Evolutionary conservation across 1,140 invertebrate species (phyloP).

Genomic region (Paraescarpia echinospica): DNA sequence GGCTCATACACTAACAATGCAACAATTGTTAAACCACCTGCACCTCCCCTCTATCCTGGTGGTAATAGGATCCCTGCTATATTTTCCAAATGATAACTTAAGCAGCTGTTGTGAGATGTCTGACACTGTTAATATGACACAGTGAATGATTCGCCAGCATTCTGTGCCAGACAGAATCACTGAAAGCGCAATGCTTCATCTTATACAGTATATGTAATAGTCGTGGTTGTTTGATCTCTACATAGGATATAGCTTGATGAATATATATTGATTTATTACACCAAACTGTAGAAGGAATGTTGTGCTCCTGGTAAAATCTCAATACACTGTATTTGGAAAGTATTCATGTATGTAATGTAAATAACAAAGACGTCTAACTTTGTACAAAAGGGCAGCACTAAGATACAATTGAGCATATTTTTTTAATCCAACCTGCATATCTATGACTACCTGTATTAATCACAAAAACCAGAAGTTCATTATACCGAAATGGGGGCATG

Average conservation of each 20-base stretch:
- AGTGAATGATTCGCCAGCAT: neutral
- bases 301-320: no score
- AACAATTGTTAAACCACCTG: no score
- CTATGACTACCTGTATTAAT: no score
- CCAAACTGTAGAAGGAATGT: neutral
- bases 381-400: neutral
- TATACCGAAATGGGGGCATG: no score
- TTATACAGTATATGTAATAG: neutral
- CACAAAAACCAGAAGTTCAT: no score
- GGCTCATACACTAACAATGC: no score
- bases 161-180: neutral
- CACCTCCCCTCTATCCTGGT: no score
- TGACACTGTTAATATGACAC: neutral
- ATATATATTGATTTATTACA: neutral
- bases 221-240: neutral
- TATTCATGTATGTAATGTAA: neutral
- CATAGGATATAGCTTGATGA: neutral
- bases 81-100: no score
- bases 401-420: neutral
- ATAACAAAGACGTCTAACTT: neutral
- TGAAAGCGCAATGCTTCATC: neutral
- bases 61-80: no score
- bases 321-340: no score
- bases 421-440: neutral
- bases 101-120: neutral